A percentile compares a stretch with the other conserved stretches of the same genome.
Conservation (phyloP, 2,888 invertebrate species). For the Amphimallon solstitiale region DNA sequence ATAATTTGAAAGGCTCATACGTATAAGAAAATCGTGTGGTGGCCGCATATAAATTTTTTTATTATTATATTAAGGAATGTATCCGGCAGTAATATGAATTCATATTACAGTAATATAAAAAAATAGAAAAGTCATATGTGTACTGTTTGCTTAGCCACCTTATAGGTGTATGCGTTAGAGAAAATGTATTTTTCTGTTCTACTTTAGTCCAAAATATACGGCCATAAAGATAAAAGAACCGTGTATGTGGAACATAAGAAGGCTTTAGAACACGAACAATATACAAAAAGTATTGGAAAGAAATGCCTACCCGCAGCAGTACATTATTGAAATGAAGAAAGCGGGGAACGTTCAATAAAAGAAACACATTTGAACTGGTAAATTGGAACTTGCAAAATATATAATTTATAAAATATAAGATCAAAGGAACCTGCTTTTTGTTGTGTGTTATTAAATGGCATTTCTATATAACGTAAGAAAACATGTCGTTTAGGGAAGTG, state of each 20-base stretch:
- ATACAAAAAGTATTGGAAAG: slow-evolving; percentile 19
- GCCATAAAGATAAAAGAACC: slow-evolving; percentile 21
- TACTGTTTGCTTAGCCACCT: not conserved
- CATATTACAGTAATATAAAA: too few species aligned
- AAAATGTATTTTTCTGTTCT: slow-evolving; percentile 21
- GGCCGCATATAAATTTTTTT: too few species aligned
- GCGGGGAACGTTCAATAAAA: slow-evolving; percentile 13
- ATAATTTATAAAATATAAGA: slow-evolving; percentile 10
- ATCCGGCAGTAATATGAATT: too few species aligned
- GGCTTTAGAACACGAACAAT: slow-evolving; percentile 12
- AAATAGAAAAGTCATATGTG: too few species aligned
- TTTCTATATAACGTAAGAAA: too few species aligned
- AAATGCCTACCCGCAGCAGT: slow-evolving; percentile 14
- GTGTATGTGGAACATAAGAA: slow-evolving; percentile 15
- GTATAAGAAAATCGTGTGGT: too few species aligned
- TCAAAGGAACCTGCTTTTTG: too few species aligned
- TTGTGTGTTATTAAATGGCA: too few species aligned
- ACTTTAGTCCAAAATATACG: not conserved
- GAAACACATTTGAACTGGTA: slow-evolving; percentile 10
- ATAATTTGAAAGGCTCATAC: too few species aligned
- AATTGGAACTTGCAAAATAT: slow-evolving; percentile 14
- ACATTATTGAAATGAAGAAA: slow-evolving; percentile 27
- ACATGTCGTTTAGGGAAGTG: too few species aligned
- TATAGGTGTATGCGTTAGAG: slow-evolving; percentile 17
- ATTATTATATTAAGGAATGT: too few species aligned